Evolutionary conservation across 2,113 vertebrate species (phyloP), one percentile per base, ranked within the genome.

Genomic region (Sinocyclocheilus anshuiensis): DNA sequence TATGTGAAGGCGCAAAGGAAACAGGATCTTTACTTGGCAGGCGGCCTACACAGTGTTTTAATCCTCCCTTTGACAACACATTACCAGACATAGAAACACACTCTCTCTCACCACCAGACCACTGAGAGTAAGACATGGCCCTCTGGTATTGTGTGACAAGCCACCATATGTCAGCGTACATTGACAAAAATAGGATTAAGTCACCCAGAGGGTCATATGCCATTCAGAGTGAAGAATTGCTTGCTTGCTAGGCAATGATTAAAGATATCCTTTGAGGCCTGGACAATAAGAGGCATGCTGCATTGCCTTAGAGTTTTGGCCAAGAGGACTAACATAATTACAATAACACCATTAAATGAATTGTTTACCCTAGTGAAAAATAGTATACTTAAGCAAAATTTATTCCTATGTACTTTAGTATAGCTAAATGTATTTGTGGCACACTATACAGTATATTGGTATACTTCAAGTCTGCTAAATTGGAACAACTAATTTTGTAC

Each of bases 131-230:
- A 42, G 42, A 77, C 26, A 89, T 87, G 81, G 65, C 50, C 61
- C 11, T n/a, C n/a, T 26, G 75, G 61, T 89, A 59, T 77, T 84
- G 55, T 78, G 69, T 85, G 74, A 88, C 87, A 85, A 72, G 79
- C 67, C 55, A 69, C 61, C 80, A 63, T 69, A 81, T 61, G 42
- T 81, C 53, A 29, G 82, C 4, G 13, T 71, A 65, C 59, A 57
- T 61, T 83, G 77, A 45, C 71, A 86, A 87, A 90, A 90, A 88
- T 85, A 90, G 86, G 88, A 89, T 86, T 84, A 88, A 86, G 84
- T 87, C 26, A 71, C 85, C 65, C 45, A 61, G 45, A 72, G 84
- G 86, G 83, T 90, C 77, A 88, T 45, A 59, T 81, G 79, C 78
- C 78, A 85, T 75, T 85, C 39, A 83, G 81, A 61, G 72, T 74